Percentiles rank a stretch among this genome's conserved stretches.
These are phyloP conservation scores for Myiotriccus ornatus DNA, from an alignment of 2,797 vertebrate species.

Conservation along the genomic window DNA sequence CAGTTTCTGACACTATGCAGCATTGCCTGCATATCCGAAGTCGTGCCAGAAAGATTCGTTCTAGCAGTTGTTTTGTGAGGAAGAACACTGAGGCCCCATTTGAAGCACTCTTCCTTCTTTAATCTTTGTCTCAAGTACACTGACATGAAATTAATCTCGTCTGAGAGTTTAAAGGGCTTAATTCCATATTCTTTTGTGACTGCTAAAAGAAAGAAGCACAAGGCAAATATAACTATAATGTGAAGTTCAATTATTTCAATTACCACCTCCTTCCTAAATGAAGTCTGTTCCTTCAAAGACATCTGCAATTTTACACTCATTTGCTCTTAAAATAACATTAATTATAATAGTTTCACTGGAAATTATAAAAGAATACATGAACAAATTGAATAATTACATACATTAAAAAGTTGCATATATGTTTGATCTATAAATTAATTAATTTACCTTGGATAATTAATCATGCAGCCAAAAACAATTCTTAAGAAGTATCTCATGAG, in stretches of 20 bases:
- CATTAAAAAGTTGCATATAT: slow-evolving; percentile 23
- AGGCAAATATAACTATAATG: slow-evolving; percentile 64
- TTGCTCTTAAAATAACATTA: slow-evolving; percentile 71
- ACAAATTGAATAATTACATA: slow-evolving; percentile 57
- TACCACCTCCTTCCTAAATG: slow-evolving; percentile 70
- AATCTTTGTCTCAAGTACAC: neutral
- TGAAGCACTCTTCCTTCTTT: neutral
- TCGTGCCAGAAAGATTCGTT: neutral
- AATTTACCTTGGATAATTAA: slow-evolving; percentile 22
- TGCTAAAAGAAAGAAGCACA: slow-evolving; percentile 54
- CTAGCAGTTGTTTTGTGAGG: neutral
- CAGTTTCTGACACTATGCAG: neutral
- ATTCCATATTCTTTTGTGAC: slow-evolving; percentile 62
- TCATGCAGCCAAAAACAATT: neutral
- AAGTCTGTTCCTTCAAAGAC: slow-evolving; percentile 64
- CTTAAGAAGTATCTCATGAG: neutral
- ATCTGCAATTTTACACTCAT: slow-evolving; percentile 68
- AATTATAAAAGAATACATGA: slow-evolving; percentile 43
- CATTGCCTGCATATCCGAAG: neutral
- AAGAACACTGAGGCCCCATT: neutral
- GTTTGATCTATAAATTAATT: slow-evolving; percentile 41
- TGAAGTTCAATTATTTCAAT: slow-evolving; percentile 75
- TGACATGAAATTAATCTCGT: slow-evolving; percentile 52
- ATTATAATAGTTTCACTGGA: slow-evolving; percentile 59
- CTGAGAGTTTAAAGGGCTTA: slow-evolving; percentile 61